A percentile compares a stretch with the other conserved stretches of the same genome.
Conservation (phyloP, 2,797 vertebrate genomes). For the Todus mexicanus region DNA sequence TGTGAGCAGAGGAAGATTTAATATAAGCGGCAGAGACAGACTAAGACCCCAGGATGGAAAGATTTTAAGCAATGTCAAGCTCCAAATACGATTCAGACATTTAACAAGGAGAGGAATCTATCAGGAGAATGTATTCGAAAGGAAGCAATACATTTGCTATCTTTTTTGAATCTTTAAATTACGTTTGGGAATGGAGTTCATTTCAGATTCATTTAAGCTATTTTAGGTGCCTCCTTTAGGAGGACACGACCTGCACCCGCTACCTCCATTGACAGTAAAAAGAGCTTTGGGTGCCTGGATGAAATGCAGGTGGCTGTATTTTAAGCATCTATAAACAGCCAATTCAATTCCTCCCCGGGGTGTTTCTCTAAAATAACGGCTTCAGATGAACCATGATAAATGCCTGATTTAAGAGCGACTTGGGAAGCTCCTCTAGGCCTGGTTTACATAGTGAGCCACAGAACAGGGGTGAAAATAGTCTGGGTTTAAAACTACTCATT, state of each 20-base stretch:
- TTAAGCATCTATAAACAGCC: neutral
- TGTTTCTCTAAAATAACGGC: neutral
- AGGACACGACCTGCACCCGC: neutral
- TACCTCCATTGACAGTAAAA: neutral
- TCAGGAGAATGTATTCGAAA: neutral
- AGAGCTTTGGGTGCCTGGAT: neutral
- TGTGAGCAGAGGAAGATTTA: neutral
- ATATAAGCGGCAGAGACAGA: neutral
- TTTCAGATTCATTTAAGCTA: neutral
- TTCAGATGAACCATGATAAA: neutral
- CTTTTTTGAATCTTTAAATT: constrained; percentile 12
- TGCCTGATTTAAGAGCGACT: neutral
- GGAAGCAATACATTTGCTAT: neutral
- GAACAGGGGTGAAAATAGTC: neutral
- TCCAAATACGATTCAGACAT: neutral
- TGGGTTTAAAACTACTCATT: neutral
- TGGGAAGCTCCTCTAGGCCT: neutral
- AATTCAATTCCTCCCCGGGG: neutral
- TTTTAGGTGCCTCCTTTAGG: neutral
- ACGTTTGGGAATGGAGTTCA: neutral
- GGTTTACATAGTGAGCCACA: neutral
- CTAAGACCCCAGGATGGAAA: neutral
- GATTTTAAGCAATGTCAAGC: neutral
- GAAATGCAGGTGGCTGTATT: neutral
- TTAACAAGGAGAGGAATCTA: neutral